Conservation (phyloP, 2,113 vertebrate species). For the Thunnus maccoyii region DNA sequence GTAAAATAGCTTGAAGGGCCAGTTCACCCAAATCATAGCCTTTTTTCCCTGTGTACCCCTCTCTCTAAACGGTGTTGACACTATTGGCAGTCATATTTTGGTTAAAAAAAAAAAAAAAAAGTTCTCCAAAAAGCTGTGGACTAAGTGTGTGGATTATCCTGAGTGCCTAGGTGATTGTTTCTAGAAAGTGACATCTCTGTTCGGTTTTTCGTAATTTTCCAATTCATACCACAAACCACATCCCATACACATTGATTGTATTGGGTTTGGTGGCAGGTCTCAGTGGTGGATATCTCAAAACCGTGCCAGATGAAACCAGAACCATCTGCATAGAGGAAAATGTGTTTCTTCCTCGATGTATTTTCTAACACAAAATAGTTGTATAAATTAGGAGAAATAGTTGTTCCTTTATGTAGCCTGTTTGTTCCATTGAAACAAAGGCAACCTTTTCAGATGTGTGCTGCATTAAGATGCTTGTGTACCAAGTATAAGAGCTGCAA, state of each 20-base stretch:
- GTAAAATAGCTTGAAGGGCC: background rate
- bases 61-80: background rate
- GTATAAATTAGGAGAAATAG: background rate
- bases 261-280: background rate
- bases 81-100: background rate
- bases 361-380: background rate
- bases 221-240: slow-evolving; percentile 5
- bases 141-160: background rate
- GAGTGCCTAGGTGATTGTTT: background rate
- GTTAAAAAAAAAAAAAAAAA: background rate
- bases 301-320: background rate
- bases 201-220: background rate
- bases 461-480: slow-evolving; percentile 23
- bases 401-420: background rate
- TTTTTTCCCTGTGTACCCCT: no score
- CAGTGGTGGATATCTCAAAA: background rate
- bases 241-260: background rate
- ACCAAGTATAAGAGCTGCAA: slow-evolving; percentile 50
- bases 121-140: background rate
- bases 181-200: background rate
- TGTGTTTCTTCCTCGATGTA: background rate
- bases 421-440: slow-evolving; percentile 1
- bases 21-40: background rate
- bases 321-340: background rate
- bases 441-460: slow-evolving; percentile 20